Base-by-base conservation (phyloP, 2,113 vertebrate genomes). In the Oryzias celebensis region DNA sequence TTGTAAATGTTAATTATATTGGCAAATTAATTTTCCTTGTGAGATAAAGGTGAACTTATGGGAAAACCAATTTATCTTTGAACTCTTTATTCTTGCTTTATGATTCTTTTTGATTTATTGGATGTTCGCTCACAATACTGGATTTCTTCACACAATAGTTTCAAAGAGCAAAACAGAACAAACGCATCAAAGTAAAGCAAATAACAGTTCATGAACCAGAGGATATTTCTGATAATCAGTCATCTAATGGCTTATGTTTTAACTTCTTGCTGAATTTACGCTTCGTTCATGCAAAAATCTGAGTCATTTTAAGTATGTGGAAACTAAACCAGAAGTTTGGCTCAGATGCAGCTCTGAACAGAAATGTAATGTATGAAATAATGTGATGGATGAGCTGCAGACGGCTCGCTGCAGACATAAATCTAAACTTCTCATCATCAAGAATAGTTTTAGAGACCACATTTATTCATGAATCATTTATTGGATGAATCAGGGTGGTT, bases 91-190 rank as follows among this genome's bases (percentile, higher is more conserved):
- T 26, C 4, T 0, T 44, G 28, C 31, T 69, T 75, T 36, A 55
- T 0, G 17, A 48, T 49, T 58, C 46, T 14, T 20, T 64, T 14
- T 14, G 6, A 52, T 58, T 8, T 16, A 48, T 52, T 18, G n/a
- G 62, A 56, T 14, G 5, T 41, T 57, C 7, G 10, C 41, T 49
- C 23, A 22, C 36, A 31, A 57, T 57, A 54, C 60, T 18, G 63
- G 49, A 53, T 63, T 47, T 20, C 8, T 72, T 71, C 53, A 47
- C 1, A 65, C 44, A 57, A 75, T 26, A 50, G 58, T 46, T 61
- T 68, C 20, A 58, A 26, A 53, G 54, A 26, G 2, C 23, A 50
- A 14, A 65, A 50, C 49, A 48, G 12, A 56, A 23, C 14, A 16
- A 31, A 52, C 2, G 23, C 23, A 16, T 13, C 48, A 22, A 17